Evolutionary conservation across 64 coral and sea anemone species (phyloP).

Genomic region (Catalaphyllia jardinei): DNA sequence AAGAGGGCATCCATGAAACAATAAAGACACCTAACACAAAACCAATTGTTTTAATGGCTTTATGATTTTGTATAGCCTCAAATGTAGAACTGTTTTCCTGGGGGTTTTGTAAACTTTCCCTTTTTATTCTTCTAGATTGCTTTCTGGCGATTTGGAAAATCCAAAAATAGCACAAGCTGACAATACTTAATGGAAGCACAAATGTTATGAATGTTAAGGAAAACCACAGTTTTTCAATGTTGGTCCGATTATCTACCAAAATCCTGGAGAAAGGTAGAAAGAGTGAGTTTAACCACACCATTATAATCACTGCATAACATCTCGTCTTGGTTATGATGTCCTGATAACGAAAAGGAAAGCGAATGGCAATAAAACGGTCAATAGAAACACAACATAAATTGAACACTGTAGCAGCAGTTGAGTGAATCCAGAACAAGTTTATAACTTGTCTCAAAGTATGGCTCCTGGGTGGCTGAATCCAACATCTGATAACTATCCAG

Average conservation of each 20-base stretch:
- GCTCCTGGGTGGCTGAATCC: neutral
- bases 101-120: neutral
- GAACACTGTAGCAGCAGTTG: neutral
- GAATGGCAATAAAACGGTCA: conserved; percentile 19
- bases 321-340: neutral
- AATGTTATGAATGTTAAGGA: neutral
- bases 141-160: conserved; percentile 9
- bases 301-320: neutral
- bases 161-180: neutral
- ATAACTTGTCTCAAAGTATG: neutral
- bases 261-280: neutral
- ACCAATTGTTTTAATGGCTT: neutral
- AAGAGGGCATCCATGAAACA: conserved; percentile 8
- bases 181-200: neutral
- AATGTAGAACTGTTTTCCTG: no score
- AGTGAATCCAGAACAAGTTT: neutral
- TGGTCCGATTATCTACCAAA: neutral
- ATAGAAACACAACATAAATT: conserved; percentile 25
- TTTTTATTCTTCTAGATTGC: neutral
- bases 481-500: neutral
- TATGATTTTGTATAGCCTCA: neutral
- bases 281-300: neutral
- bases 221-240: neutral
- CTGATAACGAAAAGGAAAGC: conserved; percentile 27
- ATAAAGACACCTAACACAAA: conserved; percentile 4